Conservation (phyloP, 1,140 invertebrate species). For the Lerema accius region DNA sequence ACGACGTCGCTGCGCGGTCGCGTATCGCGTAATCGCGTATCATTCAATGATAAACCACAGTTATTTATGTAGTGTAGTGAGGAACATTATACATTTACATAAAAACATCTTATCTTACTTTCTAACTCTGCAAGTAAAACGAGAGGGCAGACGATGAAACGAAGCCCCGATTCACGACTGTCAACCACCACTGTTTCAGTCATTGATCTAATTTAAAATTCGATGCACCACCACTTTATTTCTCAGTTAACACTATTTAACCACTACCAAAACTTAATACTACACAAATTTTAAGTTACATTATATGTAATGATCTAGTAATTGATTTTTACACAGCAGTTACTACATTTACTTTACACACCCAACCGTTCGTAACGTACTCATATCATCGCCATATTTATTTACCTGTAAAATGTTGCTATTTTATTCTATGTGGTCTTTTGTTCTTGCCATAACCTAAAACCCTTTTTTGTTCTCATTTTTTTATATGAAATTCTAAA, state of each 20-base stretch:
- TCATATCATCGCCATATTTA: conserved; percentile 70
- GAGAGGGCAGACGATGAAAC: conserved; percentile 56
- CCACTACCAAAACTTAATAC: not conserved
- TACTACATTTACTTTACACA: conserved; percentile 47
- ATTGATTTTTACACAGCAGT: conserved; percentile 33
- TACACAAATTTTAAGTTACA: conserved; percentile 16
- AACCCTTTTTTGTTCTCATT: too few relatives aligned
- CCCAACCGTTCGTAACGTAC: conserved; percentile 37
- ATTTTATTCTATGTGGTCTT: not conserved
- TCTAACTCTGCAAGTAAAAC: conserved; percentile 54
- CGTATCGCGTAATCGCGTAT: conserved; percentile 35
- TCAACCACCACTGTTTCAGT: conserved; percentile 48
- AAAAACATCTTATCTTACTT: conserved; percentile 60
- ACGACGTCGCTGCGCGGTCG: conserved; percentile 17
- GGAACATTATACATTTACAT: conserved; percentile 40
- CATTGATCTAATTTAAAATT: conserved; percentile 68
- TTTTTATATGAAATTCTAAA: too few relatives aligned
- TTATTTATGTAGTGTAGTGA: conserved; percentile 23
- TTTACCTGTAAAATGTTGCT: conserved; percentile 69
- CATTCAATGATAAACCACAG: conserved; percentile 39
- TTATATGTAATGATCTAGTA: conserved; percentile 20
- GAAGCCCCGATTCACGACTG: conserved; percentile 54
- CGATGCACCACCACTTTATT: conserved; percentile 47
- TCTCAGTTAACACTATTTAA: conserved; percentile 19
- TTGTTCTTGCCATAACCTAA: not conserved